These are phyloP conservation scores for Canis aureus DNA, from an alignment of 2,113 vertebrate species.

Conservation along the genomic window DNA sequence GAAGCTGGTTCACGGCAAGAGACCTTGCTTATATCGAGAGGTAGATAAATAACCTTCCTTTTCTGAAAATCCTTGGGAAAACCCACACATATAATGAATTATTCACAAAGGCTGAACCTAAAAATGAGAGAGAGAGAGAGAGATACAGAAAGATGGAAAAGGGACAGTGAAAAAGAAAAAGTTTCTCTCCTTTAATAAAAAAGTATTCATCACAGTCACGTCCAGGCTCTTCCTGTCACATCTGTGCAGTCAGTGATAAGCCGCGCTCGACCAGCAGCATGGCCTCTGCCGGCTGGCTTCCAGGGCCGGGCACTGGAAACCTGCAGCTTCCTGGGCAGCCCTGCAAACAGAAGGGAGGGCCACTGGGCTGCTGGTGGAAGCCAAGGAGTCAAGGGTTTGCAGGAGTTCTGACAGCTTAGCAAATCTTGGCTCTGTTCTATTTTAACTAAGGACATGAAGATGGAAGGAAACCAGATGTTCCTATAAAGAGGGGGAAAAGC, in stretches of 20 bases:
- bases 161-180: neutral
- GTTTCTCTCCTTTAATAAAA: constrained; percentile 27
- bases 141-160: constrained; percentile 62
- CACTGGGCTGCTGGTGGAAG: constrained; percentile 22
- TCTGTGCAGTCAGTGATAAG: constrained; percentile 77
- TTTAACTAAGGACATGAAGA: constrained; percentile 59
- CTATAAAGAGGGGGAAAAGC: constrained; percentile 26
- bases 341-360: constrained; percentile 69
- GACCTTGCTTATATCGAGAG: neutral
- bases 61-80: constrained; percentile 72
- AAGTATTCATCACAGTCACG: constrained; percentile 10
- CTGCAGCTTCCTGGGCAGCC: constrained; percentile 79
- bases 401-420: neutral
- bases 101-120: constrained; percentile 77
- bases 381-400: constrained; percentile 44
- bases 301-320: constrained; percentile 71
- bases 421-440: constrained; percentile 38
- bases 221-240: neutral
- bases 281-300: constrained; percentile 71
- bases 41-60: constrained; percentile 59
- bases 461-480: constrained; percentile 73
- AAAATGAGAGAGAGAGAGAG: constrained; percentile 59
- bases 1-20: constrained; percentile 11
- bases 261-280: constrained; percentile 73
- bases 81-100: constrained; percentile 74